These are phyloP conservation scores for Chiroxiphia lanceolata DNA, from an alignment of 2,797 vertebrate genomes.

Conservation along the genomic window DNA sequence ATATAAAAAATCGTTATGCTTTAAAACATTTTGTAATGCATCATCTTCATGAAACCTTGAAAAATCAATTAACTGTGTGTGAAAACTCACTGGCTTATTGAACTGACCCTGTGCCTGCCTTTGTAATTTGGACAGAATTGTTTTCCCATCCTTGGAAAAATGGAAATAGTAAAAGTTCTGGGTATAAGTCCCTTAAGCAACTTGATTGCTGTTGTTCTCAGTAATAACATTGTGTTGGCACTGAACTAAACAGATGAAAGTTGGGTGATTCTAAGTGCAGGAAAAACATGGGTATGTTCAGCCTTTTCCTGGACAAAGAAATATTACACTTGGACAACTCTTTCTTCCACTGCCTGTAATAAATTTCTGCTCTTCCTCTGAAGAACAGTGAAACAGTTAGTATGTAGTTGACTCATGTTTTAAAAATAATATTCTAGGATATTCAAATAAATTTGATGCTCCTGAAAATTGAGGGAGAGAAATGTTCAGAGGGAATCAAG, in stretches of 20 bases:
- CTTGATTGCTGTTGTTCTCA: background rate
- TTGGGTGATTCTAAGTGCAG: background rate
- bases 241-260: conserved; percentile 1
- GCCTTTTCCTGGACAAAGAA: background rate
- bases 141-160: conserved; percentile 6
- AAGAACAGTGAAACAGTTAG: background rate
- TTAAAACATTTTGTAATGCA: background rate
- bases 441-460: background rate
- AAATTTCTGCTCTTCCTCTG: background rate
- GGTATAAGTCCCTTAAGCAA: background rate
- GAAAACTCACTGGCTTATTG: background rate
- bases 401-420: background rate
- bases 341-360: background rate
- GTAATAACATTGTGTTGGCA: conserved; percentile 41
- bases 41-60: background rate
- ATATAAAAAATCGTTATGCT: background rate
- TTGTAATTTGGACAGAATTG: background rate
- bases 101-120: background rate
- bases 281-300: background rate
- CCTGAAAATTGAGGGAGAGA: background rate
- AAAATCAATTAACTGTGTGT: background rate
- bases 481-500: background rate
- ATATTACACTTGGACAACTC: background rate
- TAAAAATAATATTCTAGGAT: background rate
- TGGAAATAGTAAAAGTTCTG: conserved; percentile 33